phyloP scores from a whole-genome alignment of 2,888 invertebrate species.

The Gortyna flavago region DNA sequence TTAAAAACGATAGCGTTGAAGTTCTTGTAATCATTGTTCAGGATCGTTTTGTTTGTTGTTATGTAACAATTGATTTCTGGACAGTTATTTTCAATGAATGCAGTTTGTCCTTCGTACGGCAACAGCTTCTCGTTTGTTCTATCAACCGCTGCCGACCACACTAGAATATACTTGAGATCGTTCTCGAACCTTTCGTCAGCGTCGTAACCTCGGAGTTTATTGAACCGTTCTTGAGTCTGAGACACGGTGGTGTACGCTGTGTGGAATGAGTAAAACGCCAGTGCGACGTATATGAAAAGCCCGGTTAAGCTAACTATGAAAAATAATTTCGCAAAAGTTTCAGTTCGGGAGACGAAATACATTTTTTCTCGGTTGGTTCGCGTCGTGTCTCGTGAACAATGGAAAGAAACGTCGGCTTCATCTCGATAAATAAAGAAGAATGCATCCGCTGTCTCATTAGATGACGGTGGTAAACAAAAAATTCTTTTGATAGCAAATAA shows the following conservation, averaged over 20 bases:
- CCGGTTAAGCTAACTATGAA: conserved; percentile 81
- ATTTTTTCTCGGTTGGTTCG: conserved; percentile 68
- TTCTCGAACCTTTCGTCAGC: conserved; percentile 51
- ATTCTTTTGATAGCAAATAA: conserved; percentile 75
- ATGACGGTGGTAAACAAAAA: conserved; percentile 76
- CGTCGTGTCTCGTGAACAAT: conserved; percentile 66
- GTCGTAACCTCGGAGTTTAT: conserved; percentile 39
- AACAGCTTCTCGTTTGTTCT: conserved; percentile 8
- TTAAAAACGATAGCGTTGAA: conserved; percentile 83
- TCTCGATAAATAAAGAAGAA: conserved; percentile 72
- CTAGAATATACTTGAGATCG: conserved; percentile 77
- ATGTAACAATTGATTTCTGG: conserved; percentile 78
- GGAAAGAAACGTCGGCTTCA: conserved; percentile 61
- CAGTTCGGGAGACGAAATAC: conserved; percentile 75
- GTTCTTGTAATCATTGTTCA: conserved; percentile 71
- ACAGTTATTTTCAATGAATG: conserved; percentile 77
- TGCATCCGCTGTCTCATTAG: conserved; percentile 66
- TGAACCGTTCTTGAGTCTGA: conserved; percentile 61
- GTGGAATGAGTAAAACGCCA: conserved; percentile 82
- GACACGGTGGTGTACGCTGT: conserved; percentile 70
- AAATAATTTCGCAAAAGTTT: conserved; percentile 80
- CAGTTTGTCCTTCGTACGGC: conserved; percentile 70
- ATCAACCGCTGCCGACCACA: conserved; percentile 71
- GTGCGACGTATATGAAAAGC: conserved; percentile 75
- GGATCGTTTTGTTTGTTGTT: conserved; percentile 74